Conservation (phyloP, 2,113 vertebrate species). For the Hippolais icterina region DNA sequence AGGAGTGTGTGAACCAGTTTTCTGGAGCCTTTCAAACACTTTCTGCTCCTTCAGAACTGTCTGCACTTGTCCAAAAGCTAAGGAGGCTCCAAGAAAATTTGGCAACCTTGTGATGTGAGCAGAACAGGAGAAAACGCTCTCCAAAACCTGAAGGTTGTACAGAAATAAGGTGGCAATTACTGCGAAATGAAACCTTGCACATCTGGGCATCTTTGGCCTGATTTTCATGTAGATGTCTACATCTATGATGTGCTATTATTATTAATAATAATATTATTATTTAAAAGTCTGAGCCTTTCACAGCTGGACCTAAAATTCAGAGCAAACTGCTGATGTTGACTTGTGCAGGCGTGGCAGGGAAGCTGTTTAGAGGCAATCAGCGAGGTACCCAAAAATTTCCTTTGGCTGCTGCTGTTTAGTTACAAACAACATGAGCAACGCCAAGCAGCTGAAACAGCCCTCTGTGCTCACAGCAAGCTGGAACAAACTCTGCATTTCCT, state of each 20-base stretch:
- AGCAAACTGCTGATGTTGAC: not conserved
- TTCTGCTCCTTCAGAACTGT: not conserved
- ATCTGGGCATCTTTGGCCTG: not conserved
- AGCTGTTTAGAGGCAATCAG: not conserved
- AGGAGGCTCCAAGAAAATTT: not conserved
- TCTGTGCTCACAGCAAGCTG: not conserved
- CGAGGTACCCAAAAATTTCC: not conserved
- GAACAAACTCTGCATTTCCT: not conserved
- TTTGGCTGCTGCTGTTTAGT: not conserved
- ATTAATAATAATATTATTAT: not conserved
- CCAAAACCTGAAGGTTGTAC: not conserved
- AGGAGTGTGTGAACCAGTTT: not conserved
- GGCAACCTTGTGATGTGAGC: not conserved
- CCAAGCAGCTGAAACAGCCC: not conserved
- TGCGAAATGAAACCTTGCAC: not conserved
- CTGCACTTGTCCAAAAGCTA: not conserved
- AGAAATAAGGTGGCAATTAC: not conserved
- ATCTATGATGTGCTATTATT: not conserved
- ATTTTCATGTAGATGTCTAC: not conserved
- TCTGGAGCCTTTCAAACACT: slow-evolving; percentile 19
- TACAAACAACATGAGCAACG: not conserved
- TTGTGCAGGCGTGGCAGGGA: not conserved
- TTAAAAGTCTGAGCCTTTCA: not conserved
- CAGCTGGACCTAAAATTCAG: not conserved
- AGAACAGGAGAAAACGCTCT: not conserved